Evolutionary conservation across 92 coral and sea anemone species (phyloP).

Genomic region (Palythoa grandis): DNA sequence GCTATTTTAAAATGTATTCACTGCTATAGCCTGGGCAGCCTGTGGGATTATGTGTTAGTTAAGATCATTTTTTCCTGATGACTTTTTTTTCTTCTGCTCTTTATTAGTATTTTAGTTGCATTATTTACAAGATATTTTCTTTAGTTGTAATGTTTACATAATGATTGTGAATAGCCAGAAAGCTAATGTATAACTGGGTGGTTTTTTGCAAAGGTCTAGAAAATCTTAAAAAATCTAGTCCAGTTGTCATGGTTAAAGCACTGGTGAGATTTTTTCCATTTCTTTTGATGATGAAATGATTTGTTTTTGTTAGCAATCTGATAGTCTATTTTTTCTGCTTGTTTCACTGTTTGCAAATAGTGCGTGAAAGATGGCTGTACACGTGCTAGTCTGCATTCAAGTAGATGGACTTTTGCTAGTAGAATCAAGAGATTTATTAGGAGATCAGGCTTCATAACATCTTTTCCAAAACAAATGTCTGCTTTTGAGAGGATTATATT

Average conservation of each 20-base stretch:
- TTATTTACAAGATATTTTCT: too few species aligned
- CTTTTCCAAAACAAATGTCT: conserved; percentile 2
- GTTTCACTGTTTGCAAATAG: neutral
- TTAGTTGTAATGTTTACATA: too few species aligned
- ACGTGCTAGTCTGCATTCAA: neutral
- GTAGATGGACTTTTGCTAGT: neutral
- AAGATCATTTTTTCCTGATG: too few species aligned
- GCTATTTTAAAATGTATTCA: too few species aligned
- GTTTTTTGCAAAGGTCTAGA: too few species aligned
- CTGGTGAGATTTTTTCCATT: neutral
- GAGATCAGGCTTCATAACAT: neutral
- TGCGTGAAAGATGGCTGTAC: neutral
- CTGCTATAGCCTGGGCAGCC: too few species aligned
- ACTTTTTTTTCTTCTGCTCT: too few species aligned
- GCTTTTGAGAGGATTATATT: conserved; percentile 4
- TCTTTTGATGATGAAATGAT: neutral
- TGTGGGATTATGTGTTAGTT: too few species aligned
- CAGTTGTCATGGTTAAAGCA: neutral
- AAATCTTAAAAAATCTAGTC: neutral
- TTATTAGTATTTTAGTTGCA: too few species aligned
- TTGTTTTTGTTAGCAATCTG: neutral
- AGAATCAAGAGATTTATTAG: neutral
- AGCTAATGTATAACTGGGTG: too few species aligned
- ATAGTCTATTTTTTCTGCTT: neutral
- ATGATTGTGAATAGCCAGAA: too few species aligned